Percentiles rank a stretch among this genome's conserved stretches.
Conservation (phyloP, 1,140 invertebrate genomes). For the Oreohelix idahoensis region DNA sequence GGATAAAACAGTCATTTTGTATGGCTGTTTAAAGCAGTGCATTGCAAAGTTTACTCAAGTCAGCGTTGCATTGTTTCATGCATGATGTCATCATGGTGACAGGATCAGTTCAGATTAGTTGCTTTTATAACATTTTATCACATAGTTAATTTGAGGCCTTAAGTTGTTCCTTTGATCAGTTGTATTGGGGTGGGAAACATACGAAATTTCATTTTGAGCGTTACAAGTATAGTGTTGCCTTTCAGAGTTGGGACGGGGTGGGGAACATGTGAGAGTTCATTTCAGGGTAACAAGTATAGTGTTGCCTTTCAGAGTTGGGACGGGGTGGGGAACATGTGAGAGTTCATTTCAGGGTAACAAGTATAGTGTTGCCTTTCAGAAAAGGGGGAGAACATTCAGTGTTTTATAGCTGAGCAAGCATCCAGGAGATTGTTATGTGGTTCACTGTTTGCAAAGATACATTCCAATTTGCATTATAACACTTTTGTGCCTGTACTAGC, state of each 20-base stretch:
- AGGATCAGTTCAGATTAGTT: neutral
- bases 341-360: no score
- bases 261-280: no score
- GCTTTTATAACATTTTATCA: neutral
- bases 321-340: no score
- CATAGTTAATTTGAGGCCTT: neutral
- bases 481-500: neutral
- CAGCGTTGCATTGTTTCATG: neutral
- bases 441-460: neutral
- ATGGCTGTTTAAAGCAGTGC: neutral
- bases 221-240: no score
- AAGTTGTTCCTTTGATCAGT: no score
- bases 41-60: neutral
- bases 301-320: no score
- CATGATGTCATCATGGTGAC: neutral
- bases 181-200: no score
- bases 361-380: no score
- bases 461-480: constrained; percentile 21
- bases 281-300: no score
- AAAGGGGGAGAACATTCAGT: no score
- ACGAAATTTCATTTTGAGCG: no score
- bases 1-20: neutral
- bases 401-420: neutral
- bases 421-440: constrained; percentile 33
- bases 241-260: no score